Percentiles rank a stretch among this genome's conserved stretches.
These are phyloP conservation scores for Desmodus rotundus DNA, from an alignment of 2,113 vertebrate genomes.

Conservation along the genomic window DNA sequence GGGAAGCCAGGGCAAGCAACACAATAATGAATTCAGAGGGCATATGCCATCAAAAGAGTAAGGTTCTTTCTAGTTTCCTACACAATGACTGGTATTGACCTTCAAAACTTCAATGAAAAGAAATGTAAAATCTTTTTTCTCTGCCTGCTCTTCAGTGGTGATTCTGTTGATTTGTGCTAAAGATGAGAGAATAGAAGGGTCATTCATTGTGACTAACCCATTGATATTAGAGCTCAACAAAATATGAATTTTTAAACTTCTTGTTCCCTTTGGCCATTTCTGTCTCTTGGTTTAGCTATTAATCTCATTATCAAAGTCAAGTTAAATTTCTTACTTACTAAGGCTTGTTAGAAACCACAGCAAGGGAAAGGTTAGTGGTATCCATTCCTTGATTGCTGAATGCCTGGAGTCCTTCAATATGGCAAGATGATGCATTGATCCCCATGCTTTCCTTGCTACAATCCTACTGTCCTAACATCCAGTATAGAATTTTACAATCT, in stretches of 20 bases:
- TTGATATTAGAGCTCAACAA: neutral
- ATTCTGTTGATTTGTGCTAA: constrained; percentile 4
- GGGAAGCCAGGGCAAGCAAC: neutral
- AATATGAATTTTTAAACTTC: constrained; percentile 45
- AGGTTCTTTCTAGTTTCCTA: neutral
- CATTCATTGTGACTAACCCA: neutral
- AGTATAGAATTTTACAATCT: constrained; percentile 64
- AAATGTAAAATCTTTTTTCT: neutral
- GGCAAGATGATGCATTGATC: constrained; percentile 14
- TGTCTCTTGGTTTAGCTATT: constrained; percentile 36
- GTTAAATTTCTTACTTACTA: neutral
- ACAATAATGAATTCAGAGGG: neutral
- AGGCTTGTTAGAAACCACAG: neutral
- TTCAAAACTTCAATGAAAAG: constrained; percentile 3
- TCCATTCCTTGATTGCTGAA: neutral
- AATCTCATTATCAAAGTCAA: constrained; percentile 47
- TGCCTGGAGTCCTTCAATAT: neutral
- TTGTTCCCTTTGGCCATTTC: neutral
- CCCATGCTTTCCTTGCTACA: constrained; percentile 39
- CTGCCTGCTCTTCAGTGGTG: neutral
- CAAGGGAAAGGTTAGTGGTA: constrained; percentile 36
- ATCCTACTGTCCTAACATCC: constrained; percentile 14
- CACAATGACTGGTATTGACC: neutral
- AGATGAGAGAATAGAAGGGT: neutral
- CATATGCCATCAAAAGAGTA: too few relatives aligned